These are phyloP conservation scores for Okapia johnstoni DNA, from an alignment of 2,113 vertebrate genomes.

Conservation along the genomic window DNA sequence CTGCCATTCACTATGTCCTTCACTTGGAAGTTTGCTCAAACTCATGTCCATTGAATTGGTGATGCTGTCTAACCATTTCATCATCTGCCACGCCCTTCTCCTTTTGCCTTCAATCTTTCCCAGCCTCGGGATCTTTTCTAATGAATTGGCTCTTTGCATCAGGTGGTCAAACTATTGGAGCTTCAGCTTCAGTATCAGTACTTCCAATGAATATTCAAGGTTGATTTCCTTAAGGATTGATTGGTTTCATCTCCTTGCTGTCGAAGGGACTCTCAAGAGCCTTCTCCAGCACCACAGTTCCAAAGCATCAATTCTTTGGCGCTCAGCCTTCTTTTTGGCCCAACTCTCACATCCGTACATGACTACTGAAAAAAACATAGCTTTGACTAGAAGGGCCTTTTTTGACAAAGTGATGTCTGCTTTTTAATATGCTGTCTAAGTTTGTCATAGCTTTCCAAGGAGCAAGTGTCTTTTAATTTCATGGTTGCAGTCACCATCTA, in stretches of 20 bases:
- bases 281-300: not conserved
- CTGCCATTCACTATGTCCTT: not conserved
- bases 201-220: not conserved
- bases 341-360: not conserved
- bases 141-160: not conserved
- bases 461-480: not conserved
- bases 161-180: not conserved
- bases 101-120: not conserved
- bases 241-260: not conserved
- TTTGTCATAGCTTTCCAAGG: not conserved
- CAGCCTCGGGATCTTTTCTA: not conserved
- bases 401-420: not conserved
- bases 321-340: not conserved
- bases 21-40: not conserved
- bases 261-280: not conserved
- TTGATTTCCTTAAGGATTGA: not conserved
- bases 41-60: rapidly evolving
- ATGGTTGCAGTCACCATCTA: not conserved
- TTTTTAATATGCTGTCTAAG: not conserved
- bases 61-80: not conserved
- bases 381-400: not conserved
- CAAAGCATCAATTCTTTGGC: not conserved
- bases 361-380: not conserved
- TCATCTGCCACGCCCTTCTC: not conserved
- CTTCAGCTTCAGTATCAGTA: not conserved